These are phyloP conservation scores for Microdon myrmicae DNA, from an alignment of 2,888 invertebrate genomes.

Conservation along the genomic window DNA sequence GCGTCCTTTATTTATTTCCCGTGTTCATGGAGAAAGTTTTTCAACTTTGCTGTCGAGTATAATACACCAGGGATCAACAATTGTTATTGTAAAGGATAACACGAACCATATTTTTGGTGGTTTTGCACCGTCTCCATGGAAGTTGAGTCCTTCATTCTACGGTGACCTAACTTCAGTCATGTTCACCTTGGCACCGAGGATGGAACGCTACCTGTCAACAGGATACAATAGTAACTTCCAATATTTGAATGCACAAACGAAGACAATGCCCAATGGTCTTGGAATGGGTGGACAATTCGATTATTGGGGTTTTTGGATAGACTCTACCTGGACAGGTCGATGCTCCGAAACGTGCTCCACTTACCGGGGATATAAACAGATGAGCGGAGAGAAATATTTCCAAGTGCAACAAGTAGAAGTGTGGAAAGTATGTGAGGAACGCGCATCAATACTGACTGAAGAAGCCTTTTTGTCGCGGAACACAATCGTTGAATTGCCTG, in stretches of 20 bases:
- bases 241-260: slow-evolving; percentile 87
- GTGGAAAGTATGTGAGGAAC: slow-evolving; percentile 84
- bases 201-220: slow-evolving; percentile 78
- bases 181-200: slow-evolving; percentile 80
- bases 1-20: slow-evolving; percentile 84
- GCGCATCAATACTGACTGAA: background rate
- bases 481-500: slow-evolving; percentile 81
- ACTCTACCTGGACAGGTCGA: slow-evolving; percentile 80
- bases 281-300: slow-evolving; percentile 89
- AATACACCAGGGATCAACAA: slow-evolving; percentile 79
- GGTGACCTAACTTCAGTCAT: slow-evolving; percentile 80
- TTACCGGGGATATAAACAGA: slow-evolving; percentile 78
- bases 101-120: slow-evolving; percentile 86
- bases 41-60: slow-evolving; percentile 77
- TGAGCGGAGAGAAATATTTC: slow-evolving; percentile 77
- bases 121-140: slow-evolving; percentile 81
- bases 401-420: slow-evolving; percentile 76
- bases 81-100: slow-evolving; percentile 81
- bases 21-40: slow-evolving; percentile 87
- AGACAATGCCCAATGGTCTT: slow-evolving; percentile 90
- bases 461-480: slow-evolving; percentile 67
- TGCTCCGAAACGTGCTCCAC: slow-evolving; percentile 84
- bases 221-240: slow-evolving; percentile 86
- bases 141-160: slow-evolving; percentile 75
- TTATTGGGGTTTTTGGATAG: slow-evolving; percentile 87